phyloP scores from a whole-genome alignment of 1,140 invertebrate species.

The Lepidotrigona ventralis region DNA sequence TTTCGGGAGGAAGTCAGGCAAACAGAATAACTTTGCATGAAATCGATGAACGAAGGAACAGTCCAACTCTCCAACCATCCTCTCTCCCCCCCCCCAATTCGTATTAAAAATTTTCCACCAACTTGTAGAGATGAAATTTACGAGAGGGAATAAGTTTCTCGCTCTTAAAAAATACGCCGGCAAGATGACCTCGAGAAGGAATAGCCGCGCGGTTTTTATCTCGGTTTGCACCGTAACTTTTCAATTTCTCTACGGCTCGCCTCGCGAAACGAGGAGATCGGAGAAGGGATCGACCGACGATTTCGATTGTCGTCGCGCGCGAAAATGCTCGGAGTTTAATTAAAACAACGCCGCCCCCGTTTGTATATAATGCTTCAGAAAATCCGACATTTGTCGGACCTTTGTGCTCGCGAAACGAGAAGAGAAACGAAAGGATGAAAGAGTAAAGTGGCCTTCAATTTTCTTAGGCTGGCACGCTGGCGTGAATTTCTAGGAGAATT shows the following conservation, averaged over 20 bases:
- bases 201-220: constrained; percentile 4
- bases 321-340: background rate
- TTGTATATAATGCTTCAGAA: too few species aligned
- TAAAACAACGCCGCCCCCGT: too few species aligned
- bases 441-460: background rate
- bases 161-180: constrained; percentile 16
- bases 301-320: background rate
- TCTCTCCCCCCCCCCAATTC: background rate
- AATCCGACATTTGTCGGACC: too few species aligned
- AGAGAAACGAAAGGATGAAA: too few species aligned
- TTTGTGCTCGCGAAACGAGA: too few species aligned
- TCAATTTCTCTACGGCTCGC: background rate
- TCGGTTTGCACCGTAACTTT: too few species aligned
- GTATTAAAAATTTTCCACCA: constrained; percentile 48
- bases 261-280: background rate
- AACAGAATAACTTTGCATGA: constrained; percentile 52
- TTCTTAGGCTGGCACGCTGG: background rate
- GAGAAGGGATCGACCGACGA: background rate
- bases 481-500: too few species aligned
- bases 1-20: constrained; percentile 47
- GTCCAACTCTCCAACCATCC: background rate
- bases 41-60: constrained; percentile 44
- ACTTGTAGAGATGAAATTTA: constrained; percentile 30
- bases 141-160: constrained; percentile 38
- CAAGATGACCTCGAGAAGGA: background rate